Conservation (phyloP, 2,113 vertebrate species). For the Speoplatyrhinus poulsoni region DNA sequence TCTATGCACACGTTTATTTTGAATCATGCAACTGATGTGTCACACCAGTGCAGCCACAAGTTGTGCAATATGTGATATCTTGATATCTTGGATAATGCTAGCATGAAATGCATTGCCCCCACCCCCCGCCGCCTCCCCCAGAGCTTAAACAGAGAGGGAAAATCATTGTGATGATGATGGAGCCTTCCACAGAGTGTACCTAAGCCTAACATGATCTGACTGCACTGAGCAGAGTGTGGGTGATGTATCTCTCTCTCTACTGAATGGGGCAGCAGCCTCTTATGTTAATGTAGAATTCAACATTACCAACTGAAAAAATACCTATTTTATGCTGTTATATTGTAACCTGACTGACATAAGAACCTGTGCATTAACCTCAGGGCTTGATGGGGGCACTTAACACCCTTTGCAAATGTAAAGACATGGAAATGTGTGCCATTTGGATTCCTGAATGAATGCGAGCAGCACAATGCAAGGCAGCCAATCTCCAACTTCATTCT, state of each 20-base stretch:
- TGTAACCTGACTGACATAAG: slow-evolving; percentile 19
- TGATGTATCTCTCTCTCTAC: slow-evolving; percentile 14
- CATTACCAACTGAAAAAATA: slow-evolving; percentile 68
- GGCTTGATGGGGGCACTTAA: slow-evolving; percentile 50
- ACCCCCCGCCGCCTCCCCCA: too few species aligned
- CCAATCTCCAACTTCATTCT: slow-evolving; percentile 47
- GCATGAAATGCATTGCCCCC: too few species aligned
- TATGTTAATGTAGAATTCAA: slow-evolving; percentile 57
- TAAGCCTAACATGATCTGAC: slow-evolving; percentile 17
- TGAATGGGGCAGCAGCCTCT: slow-evolving; percentile 29
- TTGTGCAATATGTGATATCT: too few species aligned
- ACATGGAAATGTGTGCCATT: slow-evolving; percentile 61
- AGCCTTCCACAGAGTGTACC: background rate
- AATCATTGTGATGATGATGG: background rate
- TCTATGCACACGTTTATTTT: too few species aligned
- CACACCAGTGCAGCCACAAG: too few species aligned
- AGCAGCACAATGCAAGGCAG: slow-evolving; percentile 22
- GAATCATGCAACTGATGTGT: too few species aligned
- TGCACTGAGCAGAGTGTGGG: slow-evolving; percentile 44
- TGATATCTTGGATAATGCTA: too few species aligned
- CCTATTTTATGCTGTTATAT: slow-evolving; percentile 46
- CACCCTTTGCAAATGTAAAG: slow-evolving; percentile 65
- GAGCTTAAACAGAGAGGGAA: background rate
- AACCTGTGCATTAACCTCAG: slow-evolving; percentile 51
- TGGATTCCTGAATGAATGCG: slow-evolving; percentile 46